Evolutionary conservation across 2,888 invertebrate genomes (phyloP).

Genomic region (Brassicogethes aeneus): DNA sequence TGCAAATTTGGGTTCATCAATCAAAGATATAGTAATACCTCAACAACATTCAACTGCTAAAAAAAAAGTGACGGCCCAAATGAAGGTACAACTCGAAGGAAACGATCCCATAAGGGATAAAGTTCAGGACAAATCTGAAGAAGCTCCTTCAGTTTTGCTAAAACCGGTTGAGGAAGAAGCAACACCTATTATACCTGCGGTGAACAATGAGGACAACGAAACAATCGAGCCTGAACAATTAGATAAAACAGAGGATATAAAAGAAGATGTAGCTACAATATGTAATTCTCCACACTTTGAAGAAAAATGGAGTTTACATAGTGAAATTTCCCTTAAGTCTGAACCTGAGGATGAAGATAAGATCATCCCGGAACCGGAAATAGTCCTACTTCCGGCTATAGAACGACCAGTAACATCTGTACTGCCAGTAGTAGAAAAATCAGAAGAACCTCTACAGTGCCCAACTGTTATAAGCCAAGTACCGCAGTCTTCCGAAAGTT

Average conservation of each 20-base stretch:
- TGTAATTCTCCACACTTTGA: slow-evolving; percentile 29
- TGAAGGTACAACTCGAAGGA: slow-evolving; percentile 20
- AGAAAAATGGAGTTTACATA: slow-evolving; percentile 27
- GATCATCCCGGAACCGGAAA: not conserved
- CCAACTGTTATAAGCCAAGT: slow-evolving; percentile 11
- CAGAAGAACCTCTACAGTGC: too few species aligned
- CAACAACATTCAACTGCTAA: slow-evolving; percentile 22
- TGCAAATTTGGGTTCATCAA: slow-evolving; percentile 4
- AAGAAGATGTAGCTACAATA: slow-evolving; percentile 27
- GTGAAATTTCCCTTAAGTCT: slow-evolving; percentile 17
- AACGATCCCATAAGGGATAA: slow-evolving; percentile 9
- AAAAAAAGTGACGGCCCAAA: slow-evolving; percentile 23
- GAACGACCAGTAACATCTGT: not conserved
- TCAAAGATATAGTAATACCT: slow-evolving; percentile 1
- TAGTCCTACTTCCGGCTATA: not conserved
- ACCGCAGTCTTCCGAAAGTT: slow-evolving; percentile 15
- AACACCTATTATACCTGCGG: too few species aligned
- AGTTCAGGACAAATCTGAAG: not conserved
- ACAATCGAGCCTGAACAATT: slow-evolving; percentile 43
- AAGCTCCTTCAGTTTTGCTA: slow-evolving; percentile 2
- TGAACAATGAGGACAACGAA: slow-evolving; percentile 39
- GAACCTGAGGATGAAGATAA: slow-evolving; percentile 15
- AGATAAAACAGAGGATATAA: slow-evolving; percentile 45
- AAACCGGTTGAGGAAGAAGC: slow-evolving; percentile 9
- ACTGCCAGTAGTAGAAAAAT: slow-evolving; percentile 16